Evolutionary conservation across 2,113 vertebrate species (phyloP), one percentile per base, ranked within the genome.

Genomic region (Varanus salvator): DNA sequence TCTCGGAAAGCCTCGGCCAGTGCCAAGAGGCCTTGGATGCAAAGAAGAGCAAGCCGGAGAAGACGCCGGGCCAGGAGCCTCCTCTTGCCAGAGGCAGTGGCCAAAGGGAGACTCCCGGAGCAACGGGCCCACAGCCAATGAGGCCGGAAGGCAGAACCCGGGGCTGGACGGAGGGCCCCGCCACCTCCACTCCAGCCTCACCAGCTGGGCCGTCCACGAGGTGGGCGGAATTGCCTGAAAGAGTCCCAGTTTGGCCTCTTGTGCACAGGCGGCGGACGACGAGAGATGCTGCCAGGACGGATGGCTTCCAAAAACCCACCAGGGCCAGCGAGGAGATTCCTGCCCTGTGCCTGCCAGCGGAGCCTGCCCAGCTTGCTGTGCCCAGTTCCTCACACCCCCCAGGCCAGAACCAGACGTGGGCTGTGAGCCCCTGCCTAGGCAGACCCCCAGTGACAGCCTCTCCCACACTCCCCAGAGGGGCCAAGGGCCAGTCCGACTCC

Each of bases 101-200:
- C 92, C 93, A 95, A 93, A 85, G 21, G 89, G 94, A 90, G 93
- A 93, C 94, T 91, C 95, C 93, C 92, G 90, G 93, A 94, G 93
- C 64, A 31, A 27, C n/a, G 38, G 93, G 95, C 90, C 90, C 85
- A 34, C 69, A 91, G 93, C 92, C 94, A 95, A 89, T 1, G 23
- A 25, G 23, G 57, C 52, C 84, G 64, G 91, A 31, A 69, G 75
- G 17, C 17, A 38, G 72, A 75, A 5, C 17, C 9, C n/a, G n/a
- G 19, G 83, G 38, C 38, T 76, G 14, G 23, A 64, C 21, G 38
- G 12, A 44, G 29, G 29, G 21, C 52, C 44, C 74, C 23, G 6
- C 14, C 1, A 8, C 31, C 57, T 12, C 15, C 81, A 27, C 17
- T 48, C 11, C 38, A 77, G 4, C 75, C 23, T 8, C 71, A n/a